Percentiles rank a stretch among this genome's conserved stretches.
Conservation (phyloP, 1,140 invertebrate genomes). For the Hycleus cichorii region DNA sequence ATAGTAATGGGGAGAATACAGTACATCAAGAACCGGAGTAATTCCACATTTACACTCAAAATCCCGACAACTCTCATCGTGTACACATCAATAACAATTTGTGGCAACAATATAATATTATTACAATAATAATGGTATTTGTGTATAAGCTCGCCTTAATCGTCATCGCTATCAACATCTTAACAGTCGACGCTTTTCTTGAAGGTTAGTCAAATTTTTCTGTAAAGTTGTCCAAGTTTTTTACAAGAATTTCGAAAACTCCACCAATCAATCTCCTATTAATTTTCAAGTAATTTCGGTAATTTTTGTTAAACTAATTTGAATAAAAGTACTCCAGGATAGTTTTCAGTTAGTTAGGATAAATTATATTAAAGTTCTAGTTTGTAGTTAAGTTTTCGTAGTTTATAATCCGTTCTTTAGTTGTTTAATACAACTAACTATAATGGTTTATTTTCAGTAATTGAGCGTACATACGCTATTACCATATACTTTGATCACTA, state of each 20-base stretch:
- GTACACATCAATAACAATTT: conserved; percentile 10
- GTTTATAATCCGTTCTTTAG: no score
- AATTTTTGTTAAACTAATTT: no score
- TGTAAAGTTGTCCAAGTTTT: background rate
- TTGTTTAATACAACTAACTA: no score
- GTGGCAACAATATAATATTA: conserved; percentile 4
- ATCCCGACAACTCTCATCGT: conserved; percentile 9
- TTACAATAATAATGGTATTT: conserved; percentile 1
- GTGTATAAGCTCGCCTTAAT: background rate
- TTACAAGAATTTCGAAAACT: background rate
- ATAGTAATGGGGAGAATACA: conserved; percentile 19
- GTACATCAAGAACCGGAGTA: conserved; percentile 16
- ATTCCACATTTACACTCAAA: conserved; percentile 17
- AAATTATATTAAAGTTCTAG: no score
- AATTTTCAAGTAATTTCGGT: conserved; percentile 1
- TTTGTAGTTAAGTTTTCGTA: no score
- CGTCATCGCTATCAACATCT: conserved; percentile 3
- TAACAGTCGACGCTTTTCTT: conserved; percentile 3
- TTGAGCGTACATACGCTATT: no score
- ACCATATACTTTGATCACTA: no score
- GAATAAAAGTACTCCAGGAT: no score
- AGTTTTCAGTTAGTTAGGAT: no score
- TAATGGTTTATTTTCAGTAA: no score
- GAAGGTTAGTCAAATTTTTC: conserved; percentile 4
- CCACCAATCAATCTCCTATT: background rate